phyloP scores from a whole-genome alignment of 2,113 vertebrate genomes.

The Terrapene triunguis region DNA sequence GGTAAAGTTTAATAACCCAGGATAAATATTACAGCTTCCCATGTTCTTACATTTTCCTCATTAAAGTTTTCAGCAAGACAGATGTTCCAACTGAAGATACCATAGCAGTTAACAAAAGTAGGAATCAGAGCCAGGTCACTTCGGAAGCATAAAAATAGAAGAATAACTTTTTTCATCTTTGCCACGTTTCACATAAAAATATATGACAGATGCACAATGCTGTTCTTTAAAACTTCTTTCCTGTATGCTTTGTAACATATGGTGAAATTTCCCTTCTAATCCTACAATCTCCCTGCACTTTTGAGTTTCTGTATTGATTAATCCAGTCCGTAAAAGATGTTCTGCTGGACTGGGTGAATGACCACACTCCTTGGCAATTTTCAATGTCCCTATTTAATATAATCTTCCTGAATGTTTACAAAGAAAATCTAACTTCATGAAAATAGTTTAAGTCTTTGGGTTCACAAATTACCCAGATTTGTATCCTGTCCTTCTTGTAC shows the following conservation, averaged over 20 bases:
- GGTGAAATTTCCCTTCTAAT: conserved; percentile 52
- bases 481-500: neutral
- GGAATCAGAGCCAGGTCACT: neutral
- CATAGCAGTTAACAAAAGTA: neutral
- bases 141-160: neutral
- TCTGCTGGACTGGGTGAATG: neutral
- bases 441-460: neutral
- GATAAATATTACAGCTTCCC: neutral
- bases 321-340: neutral
- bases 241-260: neutral
- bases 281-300: neutral
- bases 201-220: neutral
- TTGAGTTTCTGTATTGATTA: conserved; percentile 18
- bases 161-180: neutral
- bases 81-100: neutral
- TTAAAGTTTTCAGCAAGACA: neutral
- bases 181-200: neutral
- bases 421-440: neutral
- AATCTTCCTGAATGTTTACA: neutral
- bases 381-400: neutral
- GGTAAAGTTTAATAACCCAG: neutral
- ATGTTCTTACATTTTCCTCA: neutral
- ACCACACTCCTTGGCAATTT: neutral
- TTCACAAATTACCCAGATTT: neutral
- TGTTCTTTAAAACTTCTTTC: conserved; percentile 35